phyloP scores from a whole-genome alignment of 2,797 vertebrate species.

The Sebastes trivittatus region DNA sequence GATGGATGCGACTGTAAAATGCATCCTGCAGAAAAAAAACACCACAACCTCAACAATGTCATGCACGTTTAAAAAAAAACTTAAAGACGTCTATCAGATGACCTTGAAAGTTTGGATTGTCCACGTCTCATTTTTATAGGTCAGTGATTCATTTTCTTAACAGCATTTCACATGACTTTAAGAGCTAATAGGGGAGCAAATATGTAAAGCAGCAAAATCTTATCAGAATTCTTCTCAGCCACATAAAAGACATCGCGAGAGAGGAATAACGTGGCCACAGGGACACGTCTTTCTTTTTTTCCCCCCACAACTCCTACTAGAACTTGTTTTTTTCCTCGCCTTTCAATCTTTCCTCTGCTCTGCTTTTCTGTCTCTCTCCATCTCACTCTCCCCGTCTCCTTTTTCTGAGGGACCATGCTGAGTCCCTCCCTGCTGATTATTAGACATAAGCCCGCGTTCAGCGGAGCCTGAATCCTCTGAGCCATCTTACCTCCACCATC shows the following conservation, averaged over 20 bases:
- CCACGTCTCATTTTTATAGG: constrained; percentile 19
- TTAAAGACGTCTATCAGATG: constrained; percentile 1
- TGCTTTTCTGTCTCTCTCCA: constrained; percentile 37
- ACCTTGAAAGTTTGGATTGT: constrained; percentile 46
- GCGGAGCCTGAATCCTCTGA: constrained; percentile 79
- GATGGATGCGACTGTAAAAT: constrained; percentile 45
- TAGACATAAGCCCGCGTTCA: constrained; percentile 78
- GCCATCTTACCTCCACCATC: constrained; percentile 78
- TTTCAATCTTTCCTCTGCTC: constrained; percentile 53
- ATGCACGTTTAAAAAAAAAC: neutral
- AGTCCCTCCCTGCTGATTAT: constrained; percentile 79
- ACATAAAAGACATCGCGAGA: constrained; percentile 52
- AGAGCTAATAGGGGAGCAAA: constrained; percentile 45
- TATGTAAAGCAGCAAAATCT: constrained; percentile 58
- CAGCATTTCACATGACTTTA: constrained; percentile 36
- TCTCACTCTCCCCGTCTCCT: constrained; percentile 43
- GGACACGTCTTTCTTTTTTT: constrained; percentile 32
- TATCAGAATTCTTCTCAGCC: constrained; percentile 51
- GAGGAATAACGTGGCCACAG: constrained; percentile 59
- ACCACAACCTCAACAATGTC: constrained; percentile 41
- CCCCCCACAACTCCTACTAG: constrained; percentile 28
- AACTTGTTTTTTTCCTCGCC: constrained; percentile 29
- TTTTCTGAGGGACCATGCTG: constrained; percentile 62
- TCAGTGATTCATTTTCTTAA: constrained; percentile 43
- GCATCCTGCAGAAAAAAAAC: constrained; percentile 20